Evolutionary conservation across 2,888 invertebrate species (phyloP).

Genomic region (Hololepta plana): DNA sequence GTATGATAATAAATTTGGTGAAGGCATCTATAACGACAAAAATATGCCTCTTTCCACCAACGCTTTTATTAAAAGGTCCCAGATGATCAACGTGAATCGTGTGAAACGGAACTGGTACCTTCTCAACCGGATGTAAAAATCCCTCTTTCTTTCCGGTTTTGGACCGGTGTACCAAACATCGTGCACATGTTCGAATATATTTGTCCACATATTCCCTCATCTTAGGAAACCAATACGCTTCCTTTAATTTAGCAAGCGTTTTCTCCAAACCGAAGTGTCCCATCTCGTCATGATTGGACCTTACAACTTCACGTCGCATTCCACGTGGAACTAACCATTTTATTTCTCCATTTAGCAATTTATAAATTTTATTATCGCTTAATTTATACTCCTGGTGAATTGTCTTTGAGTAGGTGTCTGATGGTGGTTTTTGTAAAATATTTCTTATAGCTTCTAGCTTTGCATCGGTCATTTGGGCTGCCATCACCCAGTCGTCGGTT

Average conservation of each 20-base stretch:
- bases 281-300: conserved; percentile 18
- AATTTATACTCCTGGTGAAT: conserved; percentile 5
- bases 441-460: conserved; percentile 4
- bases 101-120: conserved; percentile 20
- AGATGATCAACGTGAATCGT: conserved; percentile 25
- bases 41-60: conserved; percentile 17
- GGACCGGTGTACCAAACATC: conserved; percentile 21
- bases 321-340: conserved; percentile 9
- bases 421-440: conserved; percentile 1
- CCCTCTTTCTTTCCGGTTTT: conserved; percentile 15
- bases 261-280: conserved; percentile 21
- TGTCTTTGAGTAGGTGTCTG: conserved; percentile 2
- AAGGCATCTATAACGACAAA: conserved; percentile 21
- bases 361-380: conserved; percentile 4
- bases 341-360: conserved; percentile 2
- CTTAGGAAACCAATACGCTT: conserved; percentile 23
- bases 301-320: conserved; percentile 6
- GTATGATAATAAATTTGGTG: conserved; percentile 15
- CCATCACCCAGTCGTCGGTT: conserved; percentile 15
- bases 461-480: conserved; percentile 6
- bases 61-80: conserved; percentile 17
- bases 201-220: conserved; percentile 20
- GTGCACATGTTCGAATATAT: conserved; percentile 22
- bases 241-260: conserved; percentile 15
- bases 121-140: conserved; percentile 22